Evolutionary conservation across 2,888 invertebrate genomes (phyloP).

Genomic region (Apamea sordens): DNA sequence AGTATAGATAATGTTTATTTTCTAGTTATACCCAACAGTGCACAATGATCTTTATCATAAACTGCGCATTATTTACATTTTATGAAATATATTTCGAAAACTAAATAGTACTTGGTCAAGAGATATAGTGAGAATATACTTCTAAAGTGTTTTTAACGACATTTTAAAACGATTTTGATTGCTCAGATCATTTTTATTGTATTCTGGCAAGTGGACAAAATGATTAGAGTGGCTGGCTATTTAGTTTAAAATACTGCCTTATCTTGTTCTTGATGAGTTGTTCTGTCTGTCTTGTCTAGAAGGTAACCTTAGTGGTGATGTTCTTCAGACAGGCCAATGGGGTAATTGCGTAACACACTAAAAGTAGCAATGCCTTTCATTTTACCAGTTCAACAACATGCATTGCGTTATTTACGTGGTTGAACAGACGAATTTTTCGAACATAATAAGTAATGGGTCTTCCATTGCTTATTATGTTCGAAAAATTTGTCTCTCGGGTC

Average conservation of each 20-base stretch:
- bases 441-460: too few species aligned
- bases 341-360: too few species aligned
- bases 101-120: background rate
- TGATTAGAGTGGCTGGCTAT: background rate
- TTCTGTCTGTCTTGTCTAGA: background rate
- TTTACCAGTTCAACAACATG: too few species aligned
- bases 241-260: background rate
- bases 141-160: constrained; percentile 42
- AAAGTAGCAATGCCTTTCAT: too few species aligned
- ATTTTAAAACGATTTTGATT: constrained; percentile 60
- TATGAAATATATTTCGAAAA: constrained; percentile 2
- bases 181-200: constrained; percentile 21
- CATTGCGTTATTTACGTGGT: too few species aligned
- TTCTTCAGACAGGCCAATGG: background rate
- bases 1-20: too few species aligned
- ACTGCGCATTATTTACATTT: background rate
- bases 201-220: constrained; percentile 1
- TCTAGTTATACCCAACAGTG: too few species aligned
- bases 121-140: constrained; percentile 3
- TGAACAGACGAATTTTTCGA: too few species aligned
- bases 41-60: background rate
- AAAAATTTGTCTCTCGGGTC: too few species aligned
- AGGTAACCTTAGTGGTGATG: background rate
- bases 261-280: background rate
- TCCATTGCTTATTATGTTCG: too few species aligned